Evolutionary conservation across 2,113 vertebrate species (phyloP).

Genomic region (Perccottus glenii): DNA sequence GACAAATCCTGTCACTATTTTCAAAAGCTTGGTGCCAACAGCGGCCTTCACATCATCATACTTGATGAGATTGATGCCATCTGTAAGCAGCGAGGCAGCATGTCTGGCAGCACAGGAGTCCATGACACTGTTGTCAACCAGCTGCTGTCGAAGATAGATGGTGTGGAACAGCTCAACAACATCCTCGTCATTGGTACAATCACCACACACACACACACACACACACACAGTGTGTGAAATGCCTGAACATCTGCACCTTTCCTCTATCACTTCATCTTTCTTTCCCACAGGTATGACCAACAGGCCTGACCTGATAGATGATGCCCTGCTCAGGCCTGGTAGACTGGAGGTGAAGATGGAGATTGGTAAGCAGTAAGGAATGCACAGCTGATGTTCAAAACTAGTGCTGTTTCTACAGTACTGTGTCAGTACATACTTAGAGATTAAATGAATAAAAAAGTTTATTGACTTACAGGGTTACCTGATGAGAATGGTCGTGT

Average conservation of each 20-base stretch:
- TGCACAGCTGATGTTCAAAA: not conserved
- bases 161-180: constrained; percentile 97
- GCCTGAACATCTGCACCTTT: constrained; percentile 23
- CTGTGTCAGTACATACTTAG: not conserved
- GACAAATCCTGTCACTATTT: not conserved
- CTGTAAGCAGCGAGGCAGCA: constrained; percentile 97
- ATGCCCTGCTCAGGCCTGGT: constrained; percentile 92
- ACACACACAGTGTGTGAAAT: not conserved
- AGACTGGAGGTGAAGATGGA: constrained; percentile 98
- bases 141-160: constrained; percentile 95
- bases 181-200: constrained; percentile 93
- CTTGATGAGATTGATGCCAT: constrained; percentile 98
- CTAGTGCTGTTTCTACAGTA: not conserved
- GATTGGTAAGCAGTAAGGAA: constrained; percentile 83
- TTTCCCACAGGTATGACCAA: constrained; percentile 93
- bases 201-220: not conserved
- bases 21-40: constrained; percentile 91
- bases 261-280: constrained; percentile 23
- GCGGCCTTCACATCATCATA: constrained; percentile 97
- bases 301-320: constrained; percentile 96
- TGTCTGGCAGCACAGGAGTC: constrained; percentile 95
- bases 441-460: not conserved
- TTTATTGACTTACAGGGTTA: constrained; percentile 77
- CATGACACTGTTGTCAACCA: constrained; percentile 98
- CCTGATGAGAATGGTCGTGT: constrained; percentile 91